Conservation (phyloP, 2,888 invertebrate genomes). For the Lasioglossum lativentre region DNA sequence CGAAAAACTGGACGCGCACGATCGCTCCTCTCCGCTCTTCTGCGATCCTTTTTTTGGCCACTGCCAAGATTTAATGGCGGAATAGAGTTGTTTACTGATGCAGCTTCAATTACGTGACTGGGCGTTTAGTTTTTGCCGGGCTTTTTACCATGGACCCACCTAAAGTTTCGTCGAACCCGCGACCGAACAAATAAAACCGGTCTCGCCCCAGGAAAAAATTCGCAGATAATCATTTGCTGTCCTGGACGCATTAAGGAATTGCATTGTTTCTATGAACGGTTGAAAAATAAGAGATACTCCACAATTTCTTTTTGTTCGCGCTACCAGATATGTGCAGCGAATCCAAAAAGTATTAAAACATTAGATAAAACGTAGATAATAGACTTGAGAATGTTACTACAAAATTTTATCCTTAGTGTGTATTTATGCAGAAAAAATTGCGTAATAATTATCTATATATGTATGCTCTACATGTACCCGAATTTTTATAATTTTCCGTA, state of each 20-base stretch:
- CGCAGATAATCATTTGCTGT: not conserved
- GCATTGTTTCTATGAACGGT: not conserved
- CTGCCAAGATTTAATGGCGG: conserved; percentile 35
- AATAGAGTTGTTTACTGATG: not conserved
- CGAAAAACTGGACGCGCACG: not conserved
- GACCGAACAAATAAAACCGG: conserved; percentile 1
- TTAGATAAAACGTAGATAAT: no score
- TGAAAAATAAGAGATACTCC: not conserved
- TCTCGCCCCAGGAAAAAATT: not conserved
- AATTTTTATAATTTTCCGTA: no score
- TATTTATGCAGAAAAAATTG: no score
- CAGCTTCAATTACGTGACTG: conserved; percentile 22
- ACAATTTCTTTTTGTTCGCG: not conserved
- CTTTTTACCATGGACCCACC: not conserved
- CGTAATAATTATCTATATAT: no score
- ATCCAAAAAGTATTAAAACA: no score
- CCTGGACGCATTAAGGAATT: not conserved
- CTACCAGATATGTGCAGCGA: no score
- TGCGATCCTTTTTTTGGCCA: conserved; percentile 10
- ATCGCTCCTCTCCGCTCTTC: not conserved
- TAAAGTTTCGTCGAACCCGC: conserved; percentile 9
- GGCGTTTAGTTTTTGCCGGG: conserved; percentile 8
- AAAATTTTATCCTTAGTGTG: no score
- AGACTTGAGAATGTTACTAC: no score
- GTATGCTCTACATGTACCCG: no score